Base-by-base conservation (phyloP, 2,113 vertebrate species). In the Ophthalmolycus amberensis region DNA sequence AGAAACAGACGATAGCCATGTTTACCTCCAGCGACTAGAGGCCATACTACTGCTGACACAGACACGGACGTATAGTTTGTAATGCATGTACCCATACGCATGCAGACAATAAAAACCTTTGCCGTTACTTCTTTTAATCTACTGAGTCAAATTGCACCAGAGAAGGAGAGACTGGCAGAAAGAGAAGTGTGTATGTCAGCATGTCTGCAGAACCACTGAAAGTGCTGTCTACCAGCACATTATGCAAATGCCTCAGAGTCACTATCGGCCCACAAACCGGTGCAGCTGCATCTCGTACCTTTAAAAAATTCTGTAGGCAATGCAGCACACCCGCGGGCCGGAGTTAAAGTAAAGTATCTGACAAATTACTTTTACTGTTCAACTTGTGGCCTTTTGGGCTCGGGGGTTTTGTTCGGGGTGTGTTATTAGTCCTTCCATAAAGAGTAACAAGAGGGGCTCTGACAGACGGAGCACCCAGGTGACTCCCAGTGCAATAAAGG, bases 1-100 rank as follows among this genome's bases (percentile, higher is more conserved):
- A 93, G 90, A 88, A 94, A 92, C 91, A 93, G 90, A 86, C 85
- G 56, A 85, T 87, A 67, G 83, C 81, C 84, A 80, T 89, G 90
- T 92, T 89, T 89, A 88, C 83, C 76, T 85, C 88, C 56, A 81
- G 87, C 85, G 87, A 91, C 88, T 86, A 87, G 90, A 86, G 88
- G 76, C 88, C 62, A 22, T 29, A 84, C 71, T 82, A 82, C 60
- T 27, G 84, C 89, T 60, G 60, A 84, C 78, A 68, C 73, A 80
- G 73, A 75, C 84, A 74, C 9, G 48, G 46, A 62, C 40, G 16
- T 69, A 63, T 38, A 67, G 34, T 79, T 78, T 42, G 32, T 22
- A 8, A 73, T 71, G 34, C 32, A 64, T 50, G 72, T 60, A 75
- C 22, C 37, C 25, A 34, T 44, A 67, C 11, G 71, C 3, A 69